These are phyloP conservation scores for Caenorhabditis latens DNA, from an alignment of 1,140 invertebrate species.

Conservation along the genomic window DNA sequence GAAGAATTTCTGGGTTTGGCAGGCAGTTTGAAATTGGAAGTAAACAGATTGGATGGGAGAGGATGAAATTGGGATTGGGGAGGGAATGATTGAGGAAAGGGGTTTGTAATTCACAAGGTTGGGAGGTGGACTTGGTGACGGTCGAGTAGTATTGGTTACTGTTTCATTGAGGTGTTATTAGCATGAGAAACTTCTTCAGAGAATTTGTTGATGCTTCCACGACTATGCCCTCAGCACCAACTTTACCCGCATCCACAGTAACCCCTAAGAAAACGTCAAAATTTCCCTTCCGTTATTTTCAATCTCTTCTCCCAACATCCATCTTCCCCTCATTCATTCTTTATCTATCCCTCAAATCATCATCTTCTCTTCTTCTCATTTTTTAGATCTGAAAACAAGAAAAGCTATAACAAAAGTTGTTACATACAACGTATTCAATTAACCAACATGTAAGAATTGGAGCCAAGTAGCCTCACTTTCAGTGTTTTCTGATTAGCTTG, in stretches of 20 bases:
- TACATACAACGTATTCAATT: background rate
- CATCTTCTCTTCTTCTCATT: background rate
- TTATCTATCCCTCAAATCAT: background rate
- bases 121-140: too few relatives aligned
- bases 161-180: too few relatives aligned
- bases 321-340: background rate
- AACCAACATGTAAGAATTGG: background rate
- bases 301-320: background rate
- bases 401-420: background rate
- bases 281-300: background rate
- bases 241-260: too few relatives aligned
- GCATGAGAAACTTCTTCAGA: too few relatives aligned
- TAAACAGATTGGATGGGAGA: background rate
- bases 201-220: too few relatives aligned
- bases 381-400: background rate
- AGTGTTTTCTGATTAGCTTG: slow-evolving; percentile 31
- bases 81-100: too few relatives aligned
- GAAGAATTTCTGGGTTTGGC: slow-evolving; percentile 19
- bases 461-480: slow-evolving; percentile 15
- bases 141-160: too few relatives aligned
- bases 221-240: too few relatives aligned
- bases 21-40: background rate
- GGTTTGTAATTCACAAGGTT: too few relatives aligned
- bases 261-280: background rate
- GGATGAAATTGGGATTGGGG: too few relatives aligned